Percentiles rank a stretch among this genome's conserved stretches.
Evolutionary conservation across 2,888 invertebrate species (phyloP).

Genomic region (Acrobasis repandana): DNA sequence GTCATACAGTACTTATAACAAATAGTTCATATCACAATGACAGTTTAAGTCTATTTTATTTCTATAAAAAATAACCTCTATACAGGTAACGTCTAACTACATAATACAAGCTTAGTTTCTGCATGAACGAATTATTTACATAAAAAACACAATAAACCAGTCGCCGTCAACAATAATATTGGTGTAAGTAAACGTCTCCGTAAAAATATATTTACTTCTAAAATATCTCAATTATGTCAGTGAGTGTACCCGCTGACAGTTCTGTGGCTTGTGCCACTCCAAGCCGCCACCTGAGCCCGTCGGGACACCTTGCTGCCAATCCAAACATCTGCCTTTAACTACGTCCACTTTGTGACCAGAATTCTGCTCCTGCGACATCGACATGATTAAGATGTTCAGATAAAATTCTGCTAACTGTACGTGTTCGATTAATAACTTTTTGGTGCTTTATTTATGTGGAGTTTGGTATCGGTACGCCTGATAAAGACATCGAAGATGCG

Average conservation of each 20-base stretch:
- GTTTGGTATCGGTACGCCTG: slow-evolving; percentile 2
- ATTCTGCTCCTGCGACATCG: slow-evolving; percentile 22
- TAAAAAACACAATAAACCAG: background rate
- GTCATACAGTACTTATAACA: too few relatives aligned
- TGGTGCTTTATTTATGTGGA: slow-evolving; percentile 13
- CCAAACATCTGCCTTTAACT: slow-evolving; percentile 65
- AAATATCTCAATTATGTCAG: slow-evolving; percentile 29
- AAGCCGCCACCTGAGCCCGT: slow-evolving; percentile 61
- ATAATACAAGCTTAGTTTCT: too few relatives aligned
- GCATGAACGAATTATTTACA: too few relatives aligned
- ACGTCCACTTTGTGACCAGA: slow-evolving; percentile 26
- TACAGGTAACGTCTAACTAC: too few relatives aligned
- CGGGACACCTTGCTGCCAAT: slow-evolving; percentile 72
- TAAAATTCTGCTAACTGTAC: slow-evolving; percentile 21
- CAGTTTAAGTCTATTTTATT: too few relatives aligned
- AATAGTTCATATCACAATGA: too few relatives aligned
- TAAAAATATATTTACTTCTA: background rate
- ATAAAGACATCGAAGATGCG: slow-evolving; percentile 8
- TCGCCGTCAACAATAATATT: background rate
- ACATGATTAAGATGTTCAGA: slow-evolving; percentile 24
- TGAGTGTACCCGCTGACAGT: slow-evolving; percentile 54
- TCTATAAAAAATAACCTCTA: too few relatives aligned
- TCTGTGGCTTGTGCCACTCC: slow-evolving; percentile 73
- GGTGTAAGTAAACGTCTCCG: background rate
- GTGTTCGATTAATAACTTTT: slow-evolving; percentile 15